These are phyloP conservation scores for Gymnarchus niloticus DNA, from an alignment of 2,113 vertebrate genomes.

Conservation along the genomic window DNA sequence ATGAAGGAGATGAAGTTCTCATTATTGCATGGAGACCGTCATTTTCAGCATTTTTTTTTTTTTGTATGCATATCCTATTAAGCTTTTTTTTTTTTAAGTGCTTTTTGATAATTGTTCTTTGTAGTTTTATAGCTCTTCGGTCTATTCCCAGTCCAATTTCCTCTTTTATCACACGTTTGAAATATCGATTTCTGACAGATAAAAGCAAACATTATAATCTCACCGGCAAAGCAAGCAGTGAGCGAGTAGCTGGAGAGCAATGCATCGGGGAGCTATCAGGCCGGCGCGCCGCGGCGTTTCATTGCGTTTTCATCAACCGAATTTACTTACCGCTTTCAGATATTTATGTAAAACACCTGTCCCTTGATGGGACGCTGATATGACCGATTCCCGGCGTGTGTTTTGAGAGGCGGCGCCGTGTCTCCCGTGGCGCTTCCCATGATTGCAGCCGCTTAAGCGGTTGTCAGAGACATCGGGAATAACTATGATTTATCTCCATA, in stretches of 20 bases:
- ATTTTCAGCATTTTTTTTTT: slow-evolving; percentile 90
- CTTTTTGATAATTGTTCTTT: slow-evolving; percentile 99
- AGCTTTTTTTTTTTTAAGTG: slow-evolving; percentile 90
- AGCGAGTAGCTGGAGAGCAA: slow-evolving; percentile 67
- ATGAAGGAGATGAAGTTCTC: slow-evolving; percentile 63
- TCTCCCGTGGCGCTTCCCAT: slow-evolving; percentile 78
- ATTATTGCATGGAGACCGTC: slow-evolving; percentile 88
- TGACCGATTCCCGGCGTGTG: slow-evolving; percentile 76
- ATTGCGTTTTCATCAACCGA: slow-evolving; percentile 94
- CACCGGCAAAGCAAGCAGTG: slow-evolving; percentile 80
- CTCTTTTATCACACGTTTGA: slow-evolving; percentile 99
- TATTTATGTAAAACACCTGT: slow-evolving; percentile 87
- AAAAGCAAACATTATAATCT: slow-evolving; percentile 99
- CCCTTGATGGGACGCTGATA: slow-evolving; percentile 73
- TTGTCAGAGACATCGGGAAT: slow-evolving; percentile 87
- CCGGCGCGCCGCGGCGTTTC: slow-evolving; percentile 85
- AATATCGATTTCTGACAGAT: slow-evolving; percentile 99
- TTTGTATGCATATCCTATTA: slow-evolving; percentile 99
- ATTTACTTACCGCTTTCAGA: slow-evolving; percentile 93
- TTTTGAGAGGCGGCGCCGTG: slow-evolving; percentile 87
- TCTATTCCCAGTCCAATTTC: slow-evolving; percentile 99
- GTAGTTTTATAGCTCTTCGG: slow-evolving; percentile 99
- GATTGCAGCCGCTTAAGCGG: slow-evolving; percentile 95
- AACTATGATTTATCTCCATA: slow-evolving; percentile 99
- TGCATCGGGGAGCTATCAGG: slow-evolving; percentile 78